Evolutionary conservation across 2,797 vertebrate genomes (phyloP), one percentile per base, ranked within the genome.

Genomic region (Notolabrus celidotus): DNA sequence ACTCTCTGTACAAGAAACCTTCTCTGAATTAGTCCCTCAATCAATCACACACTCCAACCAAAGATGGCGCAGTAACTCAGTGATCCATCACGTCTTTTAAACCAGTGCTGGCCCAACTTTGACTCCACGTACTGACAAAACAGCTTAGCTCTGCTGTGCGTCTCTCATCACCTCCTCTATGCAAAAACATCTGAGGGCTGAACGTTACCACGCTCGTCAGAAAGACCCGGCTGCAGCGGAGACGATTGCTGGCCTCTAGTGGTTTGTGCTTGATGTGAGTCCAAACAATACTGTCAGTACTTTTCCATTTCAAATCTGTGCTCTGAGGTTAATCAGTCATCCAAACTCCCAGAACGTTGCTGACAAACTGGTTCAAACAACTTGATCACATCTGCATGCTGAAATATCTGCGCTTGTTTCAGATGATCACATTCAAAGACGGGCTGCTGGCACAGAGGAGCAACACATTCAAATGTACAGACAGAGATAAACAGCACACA

Each of bases 81-180:
- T 7, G 16, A 86, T 71, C 54, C 64, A 60, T 83, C 74, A 77
- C 25, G 41, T 42, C 25, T 25, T 23, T 61, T 23, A 36, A 67
- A 41, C 64, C 70, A 64, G 64, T 12, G 50, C 54, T 71, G 80
- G 71, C 49, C 64, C 27, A 10, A 73, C 61, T 62, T 77, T 67
- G 62, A 64, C 56, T 82, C 59, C n/a, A 22, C 20, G 45, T 49
- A 20, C 70, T 74, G 69, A 80, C 66, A 64, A 42, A 76, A 66
- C 12, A 61, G 47, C 43, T 43, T 29, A 56, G 57, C n/a, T 62
- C 78, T 82, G 78, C 17, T 46, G 55, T 77, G 86, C 82, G 86
- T 88, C 85, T 81, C 67, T 86, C 74, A 80, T 62, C 82, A 71
- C 49, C 50, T 19, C 42, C 45, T 54, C 47, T 60, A 36, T 45